Conservation (phyloP, 2,113 vertebrate species). For the Charadrius vociferus region DNA sequence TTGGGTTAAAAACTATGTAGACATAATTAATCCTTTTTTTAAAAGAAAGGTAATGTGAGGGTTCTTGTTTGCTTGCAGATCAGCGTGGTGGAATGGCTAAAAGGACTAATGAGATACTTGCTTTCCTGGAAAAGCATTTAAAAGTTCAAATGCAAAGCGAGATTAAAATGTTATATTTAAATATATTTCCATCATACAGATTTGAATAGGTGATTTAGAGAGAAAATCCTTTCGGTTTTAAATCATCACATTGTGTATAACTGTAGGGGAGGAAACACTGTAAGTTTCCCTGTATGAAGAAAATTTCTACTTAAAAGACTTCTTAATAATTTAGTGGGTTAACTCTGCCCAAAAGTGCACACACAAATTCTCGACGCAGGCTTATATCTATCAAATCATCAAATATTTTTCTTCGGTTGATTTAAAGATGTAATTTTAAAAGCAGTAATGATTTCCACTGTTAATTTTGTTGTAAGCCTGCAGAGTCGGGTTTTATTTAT, state of each 20-base stretch:
- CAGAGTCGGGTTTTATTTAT: not conserved
- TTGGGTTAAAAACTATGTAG: not conserved
- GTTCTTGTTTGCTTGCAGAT: conserved; percentile 5
- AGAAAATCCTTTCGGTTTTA: not conserved
- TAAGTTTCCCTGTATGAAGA: not conserved
- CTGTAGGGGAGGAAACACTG: not conserved
- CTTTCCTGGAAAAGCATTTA: not conserved
- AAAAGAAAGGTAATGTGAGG: not conserved
- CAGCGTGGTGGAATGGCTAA: not conserved
- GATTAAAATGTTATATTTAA: conserved; percentile 22
- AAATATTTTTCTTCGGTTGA: not conserved
- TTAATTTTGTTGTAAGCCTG: not conserved
- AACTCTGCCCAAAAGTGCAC: accelerated
- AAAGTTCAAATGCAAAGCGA: conserved; percentile 30
- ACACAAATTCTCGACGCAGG: not conserved
- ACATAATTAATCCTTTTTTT: not conserved
- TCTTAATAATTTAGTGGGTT: not conserved
- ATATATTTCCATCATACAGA: not conserved
- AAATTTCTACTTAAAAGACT: not conserved
- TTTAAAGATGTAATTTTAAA: not conserved
- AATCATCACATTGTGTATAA: accelerated
- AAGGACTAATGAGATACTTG: not conserved
- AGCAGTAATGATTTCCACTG: not conserved
- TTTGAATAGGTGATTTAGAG: conserved; percentile 20
- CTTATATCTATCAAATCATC: not conserved